Evolutionary conservation across 2,113 vertebrate species (phyloP), one percentile per base, ranked within the genome.

Genomic region (Tetraodon nigroviridis): DNA sequence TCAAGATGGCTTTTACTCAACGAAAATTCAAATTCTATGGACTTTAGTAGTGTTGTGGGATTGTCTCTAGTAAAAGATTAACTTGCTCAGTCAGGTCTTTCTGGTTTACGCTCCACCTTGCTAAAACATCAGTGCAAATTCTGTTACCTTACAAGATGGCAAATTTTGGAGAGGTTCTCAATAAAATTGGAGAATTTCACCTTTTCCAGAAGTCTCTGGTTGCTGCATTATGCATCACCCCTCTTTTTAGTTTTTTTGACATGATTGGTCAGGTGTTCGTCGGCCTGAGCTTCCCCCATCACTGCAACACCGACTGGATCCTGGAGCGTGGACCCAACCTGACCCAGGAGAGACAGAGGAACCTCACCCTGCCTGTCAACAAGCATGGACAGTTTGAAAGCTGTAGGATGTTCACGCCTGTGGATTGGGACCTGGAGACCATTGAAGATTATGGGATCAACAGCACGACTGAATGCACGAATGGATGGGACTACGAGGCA

Each of bases 281-380:
- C 61, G 89, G 87, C 1, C 8, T 81, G 0, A 17, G 44, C 0
- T 89, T 92, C 44, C 71, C 89, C 0, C 89, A 94, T 57, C 61
- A 90, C 84, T 97, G 94, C 2, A 76, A 93, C 49, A 95, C 92
- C 19, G 61, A 82, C 85, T 97, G 94, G 94, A 93, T 95, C 61
- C 68, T 58, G 19, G 51, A 71, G 0, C 4, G 18, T 0, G 85
- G 69, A 2, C 79, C 89, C n/a, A 94, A 92, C 83, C 78, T 96
- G 76, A 92, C 90, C 0, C 22, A 60, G 0, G 88, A 91, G 0
- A 73, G 84, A 52, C 90, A 83, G 74, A 75, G 75, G 74, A 86
- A 91, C 52, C 81, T 95, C 51, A 93, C 93, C 0, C 5, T 96
- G 48, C 94, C 94, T 0, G 32, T 73, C 5, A 84, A 80, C 0